Percentiles rank a stretch among this genome's conserved stretches.
Evolutionary conservation across 2,797 vertebrate species (phyloP).

Genomic region (Halcyon smyrnensis): DNA sequence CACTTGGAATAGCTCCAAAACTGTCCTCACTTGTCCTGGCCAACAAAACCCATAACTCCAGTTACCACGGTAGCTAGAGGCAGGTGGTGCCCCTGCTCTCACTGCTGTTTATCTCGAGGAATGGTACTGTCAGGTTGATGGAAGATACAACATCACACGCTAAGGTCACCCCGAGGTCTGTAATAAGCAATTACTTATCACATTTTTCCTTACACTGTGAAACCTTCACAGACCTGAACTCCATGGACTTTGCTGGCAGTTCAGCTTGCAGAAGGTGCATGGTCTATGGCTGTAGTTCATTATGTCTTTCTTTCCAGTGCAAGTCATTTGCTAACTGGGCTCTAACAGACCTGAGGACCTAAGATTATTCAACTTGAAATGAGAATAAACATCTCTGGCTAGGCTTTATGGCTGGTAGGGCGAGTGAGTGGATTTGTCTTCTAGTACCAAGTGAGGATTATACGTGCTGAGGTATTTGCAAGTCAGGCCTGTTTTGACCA

Average conservation of each 20-base stretch:
- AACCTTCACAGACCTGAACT: too few relatives aligned
- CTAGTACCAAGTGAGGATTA: background rate
- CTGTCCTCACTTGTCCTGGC: background rate
- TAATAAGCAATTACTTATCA: background rate
- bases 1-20: background rate
- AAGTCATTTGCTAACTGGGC: background rate
- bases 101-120: background rate
- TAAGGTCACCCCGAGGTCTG: background rate
- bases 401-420: background rate
- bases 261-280: background rate
- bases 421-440: background rate
- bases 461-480: background rate
- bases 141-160: fast-evolving
- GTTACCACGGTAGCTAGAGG: fast-evolving
- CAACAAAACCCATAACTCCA: fast-evolving
- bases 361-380: background rate
- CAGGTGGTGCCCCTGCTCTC: too few relatives aligned
- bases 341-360: background rate
- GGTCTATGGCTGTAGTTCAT: background rate
- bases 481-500: background rate
- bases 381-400: background rate
- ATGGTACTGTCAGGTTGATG: background rate
- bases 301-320: background rate
- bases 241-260: fast-evolving
- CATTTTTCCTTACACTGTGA: background rate